Evolutionary conservation across 2,888 invertebrate genomes (phyloP), one percentile per base, ranked within the genome.

Genomic region (Hybos culiciformis): DNA sequence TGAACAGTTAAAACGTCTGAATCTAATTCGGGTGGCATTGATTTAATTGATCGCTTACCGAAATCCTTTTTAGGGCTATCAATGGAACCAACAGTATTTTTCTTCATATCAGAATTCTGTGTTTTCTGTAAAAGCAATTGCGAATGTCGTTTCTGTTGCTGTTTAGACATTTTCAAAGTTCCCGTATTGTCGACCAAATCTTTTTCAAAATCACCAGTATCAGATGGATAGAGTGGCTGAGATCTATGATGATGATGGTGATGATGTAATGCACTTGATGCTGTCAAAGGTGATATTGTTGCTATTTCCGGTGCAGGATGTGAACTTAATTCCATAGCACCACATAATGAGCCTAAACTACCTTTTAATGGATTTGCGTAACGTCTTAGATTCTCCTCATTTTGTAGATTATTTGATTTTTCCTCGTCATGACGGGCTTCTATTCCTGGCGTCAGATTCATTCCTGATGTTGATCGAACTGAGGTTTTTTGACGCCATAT

Each of bases 351-450:
- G 11, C 65, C 72, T 47, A 61, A 69, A 48, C 65, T 70, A 39
- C 73, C 77, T 57, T 82, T 83, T 45, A 86, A 67, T 5, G 85
- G 83, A 67, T 86, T 86, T 37, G 81, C 78, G 65, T 83, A 85
- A 50, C 87, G 75, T 41, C 88, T 74, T 45, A 91, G 70, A 61
- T 88, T 90, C 65, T 91, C 90, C 60, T 88, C 87, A 63, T 88
- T 90, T 66, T 91, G 90, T 45, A 87, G 67, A 64, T 91, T 91
- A 64, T 91, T 91, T 4, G 88, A 84, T 62, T 88, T 88, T 58
- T 88, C 87, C 58, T 87, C 86, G 58, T 85, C 83, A 57, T 81
- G 78, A 50, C 74, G 77, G 62, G 75, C 75, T 57, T 74, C 79
- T 45, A 70, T 62, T 14, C 68, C 72, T 29, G 64, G 74, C 36